Percentiles rank a stretch among this genome's conserved stretches.
Evolutionary conservation across 2,888 invertebrate species (phyloP).

Genomic region (Heterodera filipjevi): DNA sequence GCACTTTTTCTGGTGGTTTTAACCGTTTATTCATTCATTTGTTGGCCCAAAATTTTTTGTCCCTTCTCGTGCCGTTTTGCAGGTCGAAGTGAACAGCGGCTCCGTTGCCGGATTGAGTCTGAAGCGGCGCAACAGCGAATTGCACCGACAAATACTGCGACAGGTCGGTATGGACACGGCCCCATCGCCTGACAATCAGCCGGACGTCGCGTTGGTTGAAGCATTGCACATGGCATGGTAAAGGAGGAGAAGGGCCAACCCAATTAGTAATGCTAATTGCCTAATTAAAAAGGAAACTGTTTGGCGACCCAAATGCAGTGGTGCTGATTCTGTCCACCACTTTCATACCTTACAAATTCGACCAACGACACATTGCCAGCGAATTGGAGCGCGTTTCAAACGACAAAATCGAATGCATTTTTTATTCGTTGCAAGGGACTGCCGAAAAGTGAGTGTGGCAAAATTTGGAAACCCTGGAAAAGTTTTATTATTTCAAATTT

Average conservation of each 20-base stretch:
- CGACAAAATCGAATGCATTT: slow-evolving; percentile 48
- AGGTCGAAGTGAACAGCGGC: background rate
- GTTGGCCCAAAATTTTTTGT: too few relatives aligned
- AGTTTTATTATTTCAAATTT: slow-evolving; percentile 35
- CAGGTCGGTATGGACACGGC: slow-evolving; percentile 44
- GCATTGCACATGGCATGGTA: slow-evolving; percentile 84
- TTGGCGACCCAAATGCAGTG: slow-evolving; percentile 33
- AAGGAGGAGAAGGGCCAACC: background rate
- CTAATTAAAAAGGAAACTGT: slow-evolving; percentile 4
- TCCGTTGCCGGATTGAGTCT: background rate
- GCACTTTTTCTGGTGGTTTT: too few relatives aligned
- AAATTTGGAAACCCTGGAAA: background rate
- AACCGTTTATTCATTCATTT: too few relatives aligned
- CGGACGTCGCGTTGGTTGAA: slow-evolving; percentile 78
- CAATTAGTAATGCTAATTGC: background rate
- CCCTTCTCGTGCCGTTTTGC: too few relatives aligned
- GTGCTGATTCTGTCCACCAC: slow-evolving; percentile 87
- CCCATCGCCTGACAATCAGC: slow-evolving; percentile 80
- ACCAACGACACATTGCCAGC: slow-evolving; percentile 91
- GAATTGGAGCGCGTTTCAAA: slow-evolving; percentile 73
- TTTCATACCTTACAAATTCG: slow-evolving; percentile 84
- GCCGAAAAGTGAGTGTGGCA: slow-evolving; percentile 42
- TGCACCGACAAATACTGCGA: slow-evolving; percentile 51
- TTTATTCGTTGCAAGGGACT: slow-evolving; percentile 53
- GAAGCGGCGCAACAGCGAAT: slow-evolving; percentile 24